Percentiles rank a stretch among this genome's conserved stretches.
Conservation (phyloP, 2,113 vertebrate genomes). For the Pyrgilauda ruficollis region DNA sequence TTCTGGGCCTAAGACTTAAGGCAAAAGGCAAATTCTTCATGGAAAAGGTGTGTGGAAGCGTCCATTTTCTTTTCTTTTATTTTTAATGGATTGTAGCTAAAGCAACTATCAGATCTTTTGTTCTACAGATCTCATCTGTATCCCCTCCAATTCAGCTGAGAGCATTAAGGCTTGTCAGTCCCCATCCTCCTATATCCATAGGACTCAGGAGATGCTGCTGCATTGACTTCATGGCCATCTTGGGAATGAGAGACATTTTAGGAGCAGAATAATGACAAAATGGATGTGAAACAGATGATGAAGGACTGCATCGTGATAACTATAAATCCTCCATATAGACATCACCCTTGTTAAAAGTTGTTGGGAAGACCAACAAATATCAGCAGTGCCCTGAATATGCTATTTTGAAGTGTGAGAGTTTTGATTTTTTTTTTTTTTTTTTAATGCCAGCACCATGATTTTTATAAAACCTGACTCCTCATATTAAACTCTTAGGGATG, state of each 20-base stretch:
- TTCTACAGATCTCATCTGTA: not conserved
- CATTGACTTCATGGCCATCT: not conserved
- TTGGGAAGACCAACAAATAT: not conserved
- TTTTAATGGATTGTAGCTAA: not conserved
- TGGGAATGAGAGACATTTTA: not conserved
- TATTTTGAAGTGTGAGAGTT: not conserved
- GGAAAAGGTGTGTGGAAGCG: not conserved
- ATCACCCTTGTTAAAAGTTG: not conserved
- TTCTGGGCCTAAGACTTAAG: not conserved
- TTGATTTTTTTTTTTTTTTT: not conserved
- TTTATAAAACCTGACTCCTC: not conserved
- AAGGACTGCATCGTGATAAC: not conserved
- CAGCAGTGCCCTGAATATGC: not conserved
- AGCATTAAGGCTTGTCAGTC: not conserved
- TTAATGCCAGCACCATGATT: not conserved
- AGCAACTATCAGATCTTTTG: not conserved
- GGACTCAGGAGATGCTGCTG: not conserved
- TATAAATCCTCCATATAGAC: not conserved
- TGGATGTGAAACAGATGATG: not conserved
- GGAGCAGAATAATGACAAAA: conserved; percentile 1
- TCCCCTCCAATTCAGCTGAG: not conserved
- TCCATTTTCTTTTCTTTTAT: not conserved
- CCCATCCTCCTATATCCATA: not conserved
- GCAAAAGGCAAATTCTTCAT: not conserved
- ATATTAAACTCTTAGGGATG: not conserved